Conservation (phyloP, 2,888 invertebrate species). For the Sclerodermus sp. region DNA sequence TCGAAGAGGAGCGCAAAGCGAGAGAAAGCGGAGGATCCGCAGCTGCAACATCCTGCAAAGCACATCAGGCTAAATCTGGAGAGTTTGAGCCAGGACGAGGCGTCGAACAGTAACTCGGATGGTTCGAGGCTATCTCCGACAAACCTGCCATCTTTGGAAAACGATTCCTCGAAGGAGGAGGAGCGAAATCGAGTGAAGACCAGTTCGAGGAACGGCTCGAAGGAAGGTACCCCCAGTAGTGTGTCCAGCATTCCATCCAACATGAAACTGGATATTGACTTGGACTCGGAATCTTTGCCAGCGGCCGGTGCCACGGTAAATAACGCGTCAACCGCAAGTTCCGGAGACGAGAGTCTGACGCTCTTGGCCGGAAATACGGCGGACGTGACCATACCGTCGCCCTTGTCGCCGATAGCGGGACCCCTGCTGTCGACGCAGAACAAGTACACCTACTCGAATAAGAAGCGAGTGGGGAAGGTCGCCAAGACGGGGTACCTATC, state of each 20-base stretch:
- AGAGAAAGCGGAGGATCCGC: conserved; percentile 29
- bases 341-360: conserved; percentile 51
- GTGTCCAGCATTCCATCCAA: conserved; percentile 45
- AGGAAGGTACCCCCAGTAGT: conserved; percentile 48
- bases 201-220: conserved; percentile 43
- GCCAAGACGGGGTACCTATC: conserved; percentile 41
- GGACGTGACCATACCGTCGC: conserved; percentile 49
- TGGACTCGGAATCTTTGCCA: conserved; percentile 45
- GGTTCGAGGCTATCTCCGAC: conserved; percentile 43
- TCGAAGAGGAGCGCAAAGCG: conserved; percentile 26
- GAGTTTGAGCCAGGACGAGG: conserved; percentile 50
- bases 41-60: conserved; percentile 30
- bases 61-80: conserved; percentile 43
- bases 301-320: conserved; percentile 39
- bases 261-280: conserved; percentile 47
- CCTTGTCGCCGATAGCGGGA: conserved; percentile 49
- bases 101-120: conserved; percentile 48
- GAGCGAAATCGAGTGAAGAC: conserved; percentile 24
- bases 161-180: conserved; percentile 37
- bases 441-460: conserved; percentile 52
- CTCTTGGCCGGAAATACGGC: conserved; percentile 42
- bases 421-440: conserved; percentile 48
- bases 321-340: conserved; percentile 46
- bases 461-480: conserved; percentile 48
- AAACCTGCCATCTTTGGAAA: conserved; percentile 34